Evolutionary conservation across 2,113 vertebrate genomes (phyloP), one percentile per base, ranked within the genome.

Genomic region (Macroglossus sobrinus): DNA sequence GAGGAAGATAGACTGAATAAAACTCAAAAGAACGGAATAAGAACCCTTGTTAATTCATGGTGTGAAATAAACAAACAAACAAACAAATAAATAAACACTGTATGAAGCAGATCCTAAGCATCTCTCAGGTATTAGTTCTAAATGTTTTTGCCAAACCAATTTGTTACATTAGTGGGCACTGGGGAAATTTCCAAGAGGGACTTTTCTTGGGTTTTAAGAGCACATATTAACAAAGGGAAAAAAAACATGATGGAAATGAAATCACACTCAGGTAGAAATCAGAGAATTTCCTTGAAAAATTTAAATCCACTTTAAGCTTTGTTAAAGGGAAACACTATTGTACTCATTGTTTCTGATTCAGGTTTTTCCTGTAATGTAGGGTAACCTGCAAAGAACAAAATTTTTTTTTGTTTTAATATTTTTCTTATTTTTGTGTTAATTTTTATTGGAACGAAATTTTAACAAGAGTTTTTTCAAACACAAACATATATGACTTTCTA

Each of bases 121-220:
- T 19, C 55, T 72, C 72, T 89, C 28, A 61, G 38, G 40, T 80
- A 89, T 80, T 40, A 89, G 47, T 50, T 85, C 64, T 79, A 55
- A 86, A 74, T 18, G 15, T 93, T 95, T 68, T 14, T 84, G 43
- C 50, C 74, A 97, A 95, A 91, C 19, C 91, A 89, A 66, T 89
- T 33, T 95, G 30, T 84, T 78, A 74, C 68, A 75, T 79, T 75
- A 75, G 74, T 82, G 35, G 40, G 66, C 53, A 93, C 0, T 69
- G 61, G 43, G 35, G 55, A 85, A 30, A 95, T 53, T 91, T 82
- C 63, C 63, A 95, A 72, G 18, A 95, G 14, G 57, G n/a, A 91
- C 26, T 64, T 88, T 80, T 75, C 38, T 79, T 79, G 63, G 38
- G 69, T 88, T 95, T 91, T 88, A 88, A 88, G 4, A 94, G 40